Evolutionary conservation across 2,888 invertebrate species (phyloP).

Genomic region (Drosophila pseudotalamancana): DNA sequence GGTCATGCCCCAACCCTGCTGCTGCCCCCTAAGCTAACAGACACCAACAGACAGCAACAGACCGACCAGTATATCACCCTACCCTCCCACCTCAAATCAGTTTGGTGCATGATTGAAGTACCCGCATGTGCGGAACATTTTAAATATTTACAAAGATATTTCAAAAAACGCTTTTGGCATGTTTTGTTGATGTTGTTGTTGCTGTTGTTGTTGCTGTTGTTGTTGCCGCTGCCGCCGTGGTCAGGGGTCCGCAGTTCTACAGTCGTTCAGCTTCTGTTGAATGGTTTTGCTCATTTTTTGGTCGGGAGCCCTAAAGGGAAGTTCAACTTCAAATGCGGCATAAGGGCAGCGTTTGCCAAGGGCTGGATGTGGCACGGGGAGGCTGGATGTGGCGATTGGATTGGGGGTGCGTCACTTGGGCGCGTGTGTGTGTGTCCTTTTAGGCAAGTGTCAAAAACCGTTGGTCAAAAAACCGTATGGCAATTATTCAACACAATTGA

Average conservation of each 20-base stretch:
- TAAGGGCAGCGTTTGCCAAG: constrained; percentile 45
- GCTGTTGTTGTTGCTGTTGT: constrained; percentile 20
- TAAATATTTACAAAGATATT: constrained; percentile 81
- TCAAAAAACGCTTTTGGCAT: constrained; percentile 77
- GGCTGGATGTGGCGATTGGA: neutral
- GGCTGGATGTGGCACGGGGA: neutral
- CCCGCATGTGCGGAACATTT: constrained; percentile 78
- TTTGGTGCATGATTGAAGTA: constrained; percentile 74
- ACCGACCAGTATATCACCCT: constrained; percentile 15
- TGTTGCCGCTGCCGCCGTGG: constrained; percentile 30
- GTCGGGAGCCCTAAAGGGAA: constrained; percentile 46
- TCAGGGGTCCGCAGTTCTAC: constrained; percentile 42
- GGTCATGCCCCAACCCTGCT: constrained; percentile 22
- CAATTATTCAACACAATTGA: constrained; percentile 84
- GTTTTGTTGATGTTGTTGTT: constrained; percentile 48
- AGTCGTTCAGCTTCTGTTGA: constrained; percentile 47
- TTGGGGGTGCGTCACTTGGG: constrained; percentile 52
- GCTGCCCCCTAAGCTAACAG: constrained; percentile 25
- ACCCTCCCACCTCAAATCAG: constrained; percentile 50
- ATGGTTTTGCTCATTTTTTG: constrained; percentile 74
- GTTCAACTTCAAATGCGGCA: constrained; percentile 75
- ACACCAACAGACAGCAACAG: constrained; percentile 36
- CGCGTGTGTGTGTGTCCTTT: constrained; percentile 76
- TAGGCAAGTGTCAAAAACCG: constrained; percentile 83
- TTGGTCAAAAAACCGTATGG: constrained; percentile 83